Conservation (phyloP, 1,140 invertebrate species). For the Pachypsylla venusta region DNA sequence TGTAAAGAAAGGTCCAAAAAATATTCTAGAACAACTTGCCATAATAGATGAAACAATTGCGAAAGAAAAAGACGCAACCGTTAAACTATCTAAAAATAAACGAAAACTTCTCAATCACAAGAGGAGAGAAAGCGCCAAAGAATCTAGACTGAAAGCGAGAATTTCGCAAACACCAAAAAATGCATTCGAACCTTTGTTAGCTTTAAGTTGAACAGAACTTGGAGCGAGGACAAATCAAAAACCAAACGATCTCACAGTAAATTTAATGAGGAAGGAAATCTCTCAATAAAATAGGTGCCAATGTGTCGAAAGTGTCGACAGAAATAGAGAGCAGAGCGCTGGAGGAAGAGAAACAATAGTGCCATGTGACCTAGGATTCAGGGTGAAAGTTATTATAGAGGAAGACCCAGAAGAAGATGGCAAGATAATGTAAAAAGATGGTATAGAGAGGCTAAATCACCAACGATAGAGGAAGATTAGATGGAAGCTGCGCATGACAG, state of each 20-base stretch:
- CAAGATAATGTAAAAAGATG: no score
- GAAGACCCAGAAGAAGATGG: no score
- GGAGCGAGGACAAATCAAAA: not conserved
- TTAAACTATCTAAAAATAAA: constrained; percentile 42
- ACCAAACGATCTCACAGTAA: not conserved
- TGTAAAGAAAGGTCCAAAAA: constrained; percentile 44
- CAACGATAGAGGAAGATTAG: no score
- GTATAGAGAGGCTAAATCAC: no score
- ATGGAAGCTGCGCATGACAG: no score
- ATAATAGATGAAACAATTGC: constrained; percentile 45
- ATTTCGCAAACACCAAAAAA: constrained; percentile 28
- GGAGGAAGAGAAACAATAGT: no score
- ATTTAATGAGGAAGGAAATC: not conserved
- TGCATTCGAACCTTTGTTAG: constrained; percentile 44
- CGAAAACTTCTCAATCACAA: constrained; percentile 50
- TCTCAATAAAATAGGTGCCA: not conserved
- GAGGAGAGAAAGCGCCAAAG: constrained; percentile 37
- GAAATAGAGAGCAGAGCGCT: no score
- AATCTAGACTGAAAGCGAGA: constrained; percentile 35
- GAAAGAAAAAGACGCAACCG: constrained; percentile 21
- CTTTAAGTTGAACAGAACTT: constrained; percentile 39
- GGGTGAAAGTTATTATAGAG: no score
- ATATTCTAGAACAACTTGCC: constrained; percentile 62
- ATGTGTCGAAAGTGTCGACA: no score
- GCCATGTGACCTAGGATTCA: no score